Evolutionary conservation across 2,113 vertebrate genomes (phyloP), one percentile per base, ranked within the genome.

Genomic region (Proteles cristata): DNA sequence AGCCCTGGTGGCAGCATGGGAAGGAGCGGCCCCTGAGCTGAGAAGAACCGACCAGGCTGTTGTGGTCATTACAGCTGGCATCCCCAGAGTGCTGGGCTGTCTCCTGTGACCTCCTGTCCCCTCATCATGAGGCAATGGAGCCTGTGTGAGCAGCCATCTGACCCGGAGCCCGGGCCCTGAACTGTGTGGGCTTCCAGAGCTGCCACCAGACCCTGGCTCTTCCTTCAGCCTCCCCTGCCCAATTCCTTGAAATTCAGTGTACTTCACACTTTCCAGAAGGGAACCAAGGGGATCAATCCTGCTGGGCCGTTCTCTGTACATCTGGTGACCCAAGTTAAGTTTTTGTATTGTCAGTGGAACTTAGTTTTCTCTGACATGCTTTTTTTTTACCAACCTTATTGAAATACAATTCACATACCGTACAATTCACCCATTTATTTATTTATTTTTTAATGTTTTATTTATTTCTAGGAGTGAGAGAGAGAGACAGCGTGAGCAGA

Each of bases 261-360:
- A 16, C 43, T 16, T 50, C 31, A 12, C 14, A 11, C 23, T 39
- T 76, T 68, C 17, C 50, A 50, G 50, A 35, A 66, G 19, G 7
- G 4, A 90, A 11, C 43, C 33, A 1, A 0, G 25, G 26, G 14
- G 10, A 10, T 31, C 19, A 1, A 48, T n/a, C 35, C 11, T 28
- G 3, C 21, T 1, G 0, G 19, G 25, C 12, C 4, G 0, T 25
- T 81, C 19, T 48, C 74, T 50, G 39, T 28, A 19, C n/a, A 10
- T 48, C n/a, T 48, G 4, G 55, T 35, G 43, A 28, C 26, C 35
- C 14, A 53, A 73, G n/a, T 43, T 21, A 43, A 15, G 50, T 71
- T 71, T 55, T 43, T 43, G 35, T 65, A 4, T 71, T 63, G 58
- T 43, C 17, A 35, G 58, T 50, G 33, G 21, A 45, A n/a, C 53